Evolutionary conservation across 2,113 vertebrate genomes (phyloP).

Genomic region (Haemorhous mexicanus): DNA sequence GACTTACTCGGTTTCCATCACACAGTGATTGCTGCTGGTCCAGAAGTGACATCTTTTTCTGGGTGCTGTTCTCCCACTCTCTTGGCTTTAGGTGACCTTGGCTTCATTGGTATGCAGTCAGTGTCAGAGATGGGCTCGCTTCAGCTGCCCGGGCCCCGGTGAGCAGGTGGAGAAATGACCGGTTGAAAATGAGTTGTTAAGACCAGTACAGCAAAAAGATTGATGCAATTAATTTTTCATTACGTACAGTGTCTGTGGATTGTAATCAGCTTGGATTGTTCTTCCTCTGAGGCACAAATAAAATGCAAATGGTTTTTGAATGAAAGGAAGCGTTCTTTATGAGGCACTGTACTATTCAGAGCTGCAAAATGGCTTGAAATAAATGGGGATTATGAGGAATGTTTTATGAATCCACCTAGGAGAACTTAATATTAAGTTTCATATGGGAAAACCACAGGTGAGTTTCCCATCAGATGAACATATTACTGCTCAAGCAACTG

Average conservation of each 20-base stretch:
- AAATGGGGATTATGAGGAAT: slow-evolving; percentile 62
- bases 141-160: slow-evolving; percentile 73
- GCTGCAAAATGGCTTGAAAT: slow-evolving; percentile 61
- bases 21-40: slow-evolving; percentile 42
- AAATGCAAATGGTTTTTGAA: slow-evolving; percentile 74
- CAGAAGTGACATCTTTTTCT: slow-evolving; percentile 60
- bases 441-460: slow-evolving; percentile 15
- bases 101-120: slow-evolving; percentile 77
- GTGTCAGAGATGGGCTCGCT: slow-evolving; percentile 62
- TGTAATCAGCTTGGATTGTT: slow-evolving; percentile 80
- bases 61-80: slow-evolving; percentile 19
- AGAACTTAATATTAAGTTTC: slow-evolving; percentile 19
- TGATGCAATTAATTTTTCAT: slow-evolving; percentile 88
- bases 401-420: slow-evolving; percentile 63
- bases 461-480: slow-evolving; percentile 5
- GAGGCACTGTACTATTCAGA: slow-evolving; percentile 44
- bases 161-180: slow-evolving; percentile 85
- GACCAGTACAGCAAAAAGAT: slow-evolving; percentile 79
- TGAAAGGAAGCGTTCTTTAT: slow-evolving; percentile 69
- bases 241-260: slow-evolving; percentile 72
- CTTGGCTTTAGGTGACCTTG: slow-evolving; percentile 61
- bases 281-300: slow-evolving; percentile 73
- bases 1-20: slow-evolving; percentile 14
- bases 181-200: slow-evolving; percentile 83
- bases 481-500: slow-evolving; percentile 14